Percentiles rank a stretch among this genome's conserved stretches.
Evolutionary conservation across 2,113 vertebrate species (phyloP).

Genomic region (Rattus norvegicus): DNA sequence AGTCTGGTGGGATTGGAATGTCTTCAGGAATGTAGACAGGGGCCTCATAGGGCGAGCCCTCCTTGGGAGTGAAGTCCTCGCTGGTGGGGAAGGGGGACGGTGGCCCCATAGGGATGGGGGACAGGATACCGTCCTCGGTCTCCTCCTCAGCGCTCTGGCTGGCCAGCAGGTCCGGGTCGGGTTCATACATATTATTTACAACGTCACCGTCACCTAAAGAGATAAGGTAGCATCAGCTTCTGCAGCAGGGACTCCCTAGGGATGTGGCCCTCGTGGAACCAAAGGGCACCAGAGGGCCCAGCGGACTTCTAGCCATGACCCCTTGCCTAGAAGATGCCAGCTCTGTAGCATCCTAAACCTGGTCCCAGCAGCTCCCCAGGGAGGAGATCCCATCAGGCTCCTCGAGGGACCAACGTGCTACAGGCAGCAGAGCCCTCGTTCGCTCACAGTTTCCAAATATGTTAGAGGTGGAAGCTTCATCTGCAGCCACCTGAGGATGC

Average conservation of each 20-base stretch:
- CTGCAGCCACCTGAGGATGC: rapidly evolving
- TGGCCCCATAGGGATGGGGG: slow-evolving; percentile 93
- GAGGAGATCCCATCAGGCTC: too few relatives aligned
- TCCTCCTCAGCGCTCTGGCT: slow-evolving; percentile 95
- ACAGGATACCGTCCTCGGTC: slow-evolving; percentile 96
- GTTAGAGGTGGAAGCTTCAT: rapidly evolving
- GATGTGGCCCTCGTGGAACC: rapidly evolving
- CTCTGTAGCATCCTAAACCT: background rate
- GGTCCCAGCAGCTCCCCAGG: background rate
- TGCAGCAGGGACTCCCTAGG: background rate
- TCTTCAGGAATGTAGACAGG: slow-evolving; percentile 99
- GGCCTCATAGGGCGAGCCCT: slow-evolving; percentile 98
- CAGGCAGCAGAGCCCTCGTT: background rate
- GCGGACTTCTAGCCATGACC: rapidly evolving
- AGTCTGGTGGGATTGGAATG: slow-evolving; percentile 97
- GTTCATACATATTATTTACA: slow-evolving; percentile 95
- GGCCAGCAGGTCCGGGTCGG: slow-evolving; percentile 93
- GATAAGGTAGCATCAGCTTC: slow-evolving; percentile 71
- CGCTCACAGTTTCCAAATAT: background rate
- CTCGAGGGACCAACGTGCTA: rapidly evolving
- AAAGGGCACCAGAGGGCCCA: rapidly evolving
- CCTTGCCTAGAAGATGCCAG: rapidly evolving
- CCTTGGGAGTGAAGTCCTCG: slow-evolving; percentile 98
- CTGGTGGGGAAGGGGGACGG: slow-evolving; percentile 93
- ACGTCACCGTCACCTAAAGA: slow-evolving; percentile 95